Percentiles rank a stretch among this genome's conserved stretches.
phyloP scores from a whole-genome alignment of 2,113 vertebrate species.

The Indicator indicator region DNA sequence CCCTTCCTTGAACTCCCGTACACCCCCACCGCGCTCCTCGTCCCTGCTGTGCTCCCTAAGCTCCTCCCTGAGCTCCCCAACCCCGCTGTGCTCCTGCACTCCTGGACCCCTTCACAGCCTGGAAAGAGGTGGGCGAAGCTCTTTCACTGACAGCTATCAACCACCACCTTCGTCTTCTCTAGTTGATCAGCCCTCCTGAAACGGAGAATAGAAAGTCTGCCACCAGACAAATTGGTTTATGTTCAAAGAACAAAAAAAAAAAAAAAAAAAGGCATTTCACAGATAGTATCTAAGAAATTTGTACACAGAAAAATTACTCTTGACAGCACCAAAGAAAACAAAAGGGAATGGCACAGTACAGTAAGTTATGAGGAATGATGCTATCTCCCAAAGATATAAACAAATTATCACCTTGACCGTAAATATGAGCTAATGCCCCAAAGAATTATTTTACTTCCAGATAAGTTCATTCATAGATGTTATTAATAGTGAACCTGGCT shows the following conservation, averaged over 20 bases:
- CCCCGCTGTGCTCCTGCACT: neutral
- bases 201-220: neutral
- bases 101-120: no score
- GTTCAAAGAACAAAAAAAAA: neutral
- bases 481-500: neutral
- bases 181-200: neutral
- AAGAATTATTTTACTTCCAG: neutral
- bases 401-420: neutral
- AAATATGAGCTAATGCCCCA: neutral
- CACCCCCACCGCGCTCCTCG: no score
- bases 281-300: neutral
- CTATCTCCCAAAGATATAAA: neutral
- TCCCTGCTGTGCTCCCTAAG: no score
- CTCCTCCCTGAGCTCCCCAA: no score
- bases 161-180: neutral
- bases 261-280: neutral
- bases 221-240: neutral
- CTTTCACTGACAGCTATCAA: neutral
- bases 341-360: accelerated
- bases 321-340: neutral
- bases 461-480: slow-evolving; percentile 26
- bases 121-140: no score
- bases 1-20: no score
- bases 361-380: neutral
- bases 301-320: neutral